Conservation (phyloP, 2,888 invertebrate species). For the Gortyna flavago region DNA sequence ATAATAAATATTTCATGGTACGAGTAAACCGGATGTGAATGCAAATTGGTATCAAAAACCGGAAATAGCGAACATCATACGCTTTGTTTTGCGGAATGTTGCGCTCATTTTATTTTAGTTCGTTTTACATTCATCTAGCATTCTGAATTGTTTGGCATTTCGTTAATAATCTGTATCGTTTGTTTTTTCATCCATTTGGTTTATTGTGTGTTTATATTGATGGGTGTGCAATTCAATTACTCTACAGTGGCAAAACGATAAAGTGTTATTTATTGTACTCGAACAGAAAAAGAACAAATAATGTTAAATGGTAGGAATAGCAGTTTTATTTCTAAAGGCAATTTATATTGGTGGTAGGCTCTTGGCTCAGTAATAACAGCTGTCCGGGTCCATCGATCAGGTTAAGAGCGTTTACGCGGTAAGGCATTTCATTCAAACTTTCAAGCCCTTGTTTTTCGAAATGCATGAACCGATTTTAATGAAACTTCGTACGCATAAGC, state of each 20-base stretch:
- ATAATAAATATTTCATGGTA: slow-evolving; percentile 10
- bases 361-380: no score
- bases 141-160: slow-evolving; percentile 20
- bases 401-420: no score
- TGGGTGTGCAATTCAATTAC: background rate
- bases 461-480: no score
- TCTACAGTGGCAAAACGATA: background rate
- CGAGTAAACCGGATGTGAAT: slow-evolving; percentile 59
- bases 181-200: slow-evolving; percentile 10
- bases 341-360: no score
- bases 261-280: background rate
- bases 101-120: slow-evolving; percentile 14
- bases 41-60: slow-evolving; percentile 67
- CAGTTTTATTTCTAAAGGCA: background rate
- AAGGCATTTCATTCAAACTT: no score
- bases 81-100: slow-evolving; percentile 61
- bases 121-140: slow-evolving; percentile 17
- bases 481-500: no score
- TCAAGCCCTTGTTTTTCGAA: no score
- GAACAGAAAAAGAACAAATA: background rate
- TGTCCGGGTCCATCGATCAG: no score
- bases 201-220: slow-evolving; percentile 9
- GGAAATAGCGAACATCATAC: slow-evolving; percentile 50
- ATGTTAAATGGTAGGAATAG: background rate
- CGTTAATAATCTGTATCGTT: background rate